Evolutionary conservation across 1,140 invertebrate genomes (phyloP), one percentile per base, ranked within the genome.

Genomic region (Papilio dardanus): DNA sequence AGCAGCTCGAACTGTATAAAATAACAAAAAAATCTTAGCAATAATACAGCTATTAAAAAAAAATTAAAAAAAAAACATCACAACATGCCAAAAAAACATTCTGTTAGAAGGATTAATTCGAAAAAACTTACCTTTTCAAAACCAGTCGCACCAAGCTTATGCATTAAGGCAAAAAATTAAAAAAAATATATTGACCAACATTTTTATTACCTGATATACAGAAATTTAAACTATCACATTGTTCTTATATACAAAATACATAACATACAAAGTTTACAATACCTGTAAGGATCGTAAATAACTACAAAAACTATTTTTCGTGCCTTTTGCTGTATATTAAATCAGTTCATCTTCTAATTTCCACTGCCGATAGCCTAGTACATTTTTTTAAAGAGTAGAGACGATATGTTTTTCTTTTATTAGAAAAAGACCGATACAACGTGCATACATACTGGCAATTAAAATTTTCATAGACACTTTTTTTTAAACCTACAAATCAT

Each of bases 1-100:
- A 16, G 87, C 84, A 30, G 90, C 88, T 40, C 91, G 92, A 88
- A 93, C 93, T 94, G 93, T 81, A 78, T 80, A 85, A 74, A 86
- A 86, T 62, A 84, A 76, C 78, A 81, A 77, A 74, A 16, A 78
- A 16, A 79, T 54, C 67, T 69, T 76, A 40, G 71, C 71, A 58
- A 73, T 12, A 21, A 33, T 58, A 58, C 30, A 35, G 30, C 28
- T 35, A 16, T 58, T 14, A 69, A 19, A 12, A 58, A 35, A 40
- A 58, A 21, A 50, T 5, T 31, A 14, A 40, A 24, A 75, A 79
- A 67, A 42, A 76, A 78, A 30, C 19, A 54, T 58, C 76, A 81
- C 71, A 80, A 66, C 81, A 81, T 78, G 78, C 82, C 81, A 87
- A 77, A 42, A 62, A 84, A 86, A 83, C 84, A 84, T 50, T 75